These are phyloP conservation scores for Anoura caudifer DNA, from an alignment of 2,113 vertebrate genomes.

Conservation along the genomic window DNA sequence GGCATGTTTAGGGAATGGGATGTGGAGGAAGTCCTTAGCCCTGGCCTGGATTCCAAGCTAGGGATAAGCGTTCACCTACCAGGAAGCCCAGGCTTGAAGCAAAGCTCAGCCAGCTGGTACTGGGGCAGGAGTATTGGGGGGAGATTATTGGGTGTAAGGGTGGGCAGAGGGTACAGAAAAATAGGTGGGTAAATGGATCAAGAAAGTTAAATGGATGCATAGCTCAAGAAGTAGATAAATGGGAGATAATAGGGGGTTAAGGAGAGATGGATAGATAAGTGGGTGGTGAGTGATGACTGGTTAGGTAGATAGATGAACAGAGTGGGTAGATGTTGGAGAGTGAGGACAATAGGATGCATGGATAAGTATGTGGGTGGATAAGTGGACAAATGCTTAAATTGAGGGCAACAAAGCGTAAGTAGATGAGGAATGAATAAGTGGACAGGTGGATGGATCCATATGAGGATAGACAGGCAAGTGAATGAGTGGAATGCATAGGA, in stretches of 20 bases:
- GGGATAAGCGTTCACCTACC: neutral
- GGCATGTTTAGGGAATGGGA: constrained; percentile 38
- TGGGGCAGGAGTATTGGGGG: neutral
- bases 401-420: neutral
- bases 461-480: neutral
- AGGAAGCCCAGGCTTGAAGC: neutral
- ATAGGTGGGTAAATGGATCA: neutral
- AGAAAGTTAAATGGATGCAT: neutral
- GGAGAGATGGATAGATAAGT: neutral
- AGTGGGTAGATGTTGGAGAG: neutral
- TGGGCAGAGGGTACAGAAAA: neutral
- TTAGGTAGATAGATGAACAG: neutral
- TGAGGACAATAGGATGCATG: neutral
- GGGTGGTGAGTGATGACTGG: neutral
- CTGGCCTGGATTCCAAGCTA: neutral
- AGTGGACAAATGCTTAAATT: neutral
- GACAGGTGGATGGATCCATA: neutral
- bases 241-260: neutral
- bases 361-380: neutral
- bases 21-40: neutral
- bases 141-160: neutral
- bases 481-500: neutral
- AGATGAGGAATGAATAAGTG: neutral
- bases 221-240: neutral
- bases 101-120: neutral